phyloP scores from a whole-genome alignment of 2,888 invertebrate genomes.

The Stenoptilia bipunctidactyla region DNA sequence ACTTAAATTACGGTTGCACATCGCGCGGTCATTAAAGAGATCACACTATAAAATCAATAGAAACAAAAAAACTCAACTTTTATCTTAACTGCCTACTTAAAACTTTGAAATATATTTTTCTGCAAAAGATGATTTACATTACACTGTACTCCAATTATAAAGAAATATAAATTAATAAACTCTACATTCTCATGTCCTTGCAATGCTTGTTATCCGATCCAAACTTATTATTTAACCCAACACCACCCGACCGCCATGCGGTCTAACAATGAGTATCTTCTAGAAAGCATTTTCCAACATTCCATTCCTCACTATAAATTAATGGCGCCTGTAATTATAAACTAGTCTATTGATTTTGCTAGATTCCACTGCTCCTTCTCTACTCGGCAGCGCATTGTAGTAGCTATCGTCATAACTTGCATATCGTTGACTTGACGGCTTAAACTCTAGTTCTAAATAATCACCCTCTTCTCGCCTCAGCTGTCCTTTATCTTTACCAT shows the following conservation, averaged over 20 bases:
- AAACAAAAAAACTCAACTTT: no score
- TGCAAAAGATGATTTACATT: no score
- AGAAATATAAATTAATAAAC: no score
- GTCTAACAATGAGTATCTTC: slow-evolving; percentile 32
- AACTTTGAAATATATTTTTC: no score
- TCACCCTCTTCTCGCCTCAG: slow-evolving; percentile 50
- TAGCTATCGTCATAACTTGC: slow-evolving; percentile 57
- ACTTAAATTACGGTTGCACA: no score
- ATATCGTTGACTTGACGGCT: slow-evolving; percentile 56
- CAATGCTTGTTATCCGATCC: not conserved
- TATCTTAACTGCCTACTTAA: no score
- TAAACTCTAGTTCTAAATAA: slow-evolving; percentile 50
- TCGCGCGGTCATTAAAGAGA: no score
- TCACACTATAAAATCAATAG: no score
- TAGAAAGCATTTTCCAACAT: slow-evolving; percentile 23
- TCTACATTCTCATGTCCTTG: no score
- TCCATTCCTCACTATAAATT: slow-evolving; percentile 4
- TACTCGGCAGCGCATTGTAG: slow-evolving; percentile 35
- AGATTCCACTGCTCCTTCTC: slow-evolving; percentile 41
- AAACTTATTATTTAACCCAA: slow-evolving; percentile 15
- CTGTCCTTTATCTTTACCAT: slow-evolving; percentile 46
- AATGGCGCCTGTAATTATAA: slow-evolving; percentile 59
- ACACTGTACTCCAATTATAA: no score
- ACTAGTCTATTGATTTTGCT: slow-evolving; percentile 65
- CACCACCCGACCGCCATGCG: slow-evolving; percentile 23